Base-by-base conservation (phyloP, 2,797 vertebrate species). In the Poeciliopsis turneri region DNA sequence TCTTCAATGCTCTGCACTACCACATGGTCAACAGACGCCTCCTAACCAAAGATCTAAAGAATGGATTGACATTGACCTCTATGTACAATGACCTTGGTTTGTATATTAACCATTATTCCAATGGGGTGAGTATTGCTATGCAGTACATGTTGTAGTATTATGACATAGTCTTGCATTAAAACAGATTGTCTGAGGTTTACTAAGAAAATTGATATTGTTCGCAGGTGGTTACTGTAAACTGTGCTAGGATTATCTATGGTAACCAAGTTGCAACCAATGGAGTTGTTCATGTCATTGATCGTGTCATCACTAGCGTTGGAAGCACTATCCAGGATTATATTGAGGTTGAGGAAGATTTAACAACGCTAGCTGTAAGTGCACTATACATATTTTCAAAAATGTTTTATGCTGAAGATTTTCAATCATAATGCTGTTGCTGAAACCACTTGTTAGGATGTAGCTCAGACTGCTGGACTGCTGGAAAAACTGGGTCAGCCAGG, bases 231-330 rank as follows among this genome's bases (percentile, higher is more conserved):
- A 99, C 98, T 0, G 97, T 99, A 77, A 99, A 99, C 92, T 99
- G 98, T 53, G 98, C 97, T 78, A 96, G 98, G 90, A 88, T 99
- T 68, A 97, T 98, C 88, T 95, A 98, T 9, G 98, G 97, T 13
- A 99, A 99, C 90, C 98, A 99, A 91, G 95, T 99, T 74, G 97
- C 98, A 82, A 99, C 98, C 80, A 99, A 99, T 64, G 98, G 98
- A n/a, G 97, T 98, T 46, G 98, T 99, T 41, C 98, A 99, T 4
- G 96, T 99, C 1, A 93, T 99, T 77, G 98, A 99, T 82, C 97
- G 98, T 5, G 97, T 99, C 79, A 95, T 99, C 88, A 97, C 95
- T 0, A 89, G 96, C 9, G 95, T 96, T 68, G 96, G 96, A 82
- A 97, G 89, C 91, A 98, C 95, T 74, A 97, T 99, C 84, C 94